Evolutionary conservation across 2,113 vertebrate species (phyloP).

Genomic region (Rallus limicola): DNA sequence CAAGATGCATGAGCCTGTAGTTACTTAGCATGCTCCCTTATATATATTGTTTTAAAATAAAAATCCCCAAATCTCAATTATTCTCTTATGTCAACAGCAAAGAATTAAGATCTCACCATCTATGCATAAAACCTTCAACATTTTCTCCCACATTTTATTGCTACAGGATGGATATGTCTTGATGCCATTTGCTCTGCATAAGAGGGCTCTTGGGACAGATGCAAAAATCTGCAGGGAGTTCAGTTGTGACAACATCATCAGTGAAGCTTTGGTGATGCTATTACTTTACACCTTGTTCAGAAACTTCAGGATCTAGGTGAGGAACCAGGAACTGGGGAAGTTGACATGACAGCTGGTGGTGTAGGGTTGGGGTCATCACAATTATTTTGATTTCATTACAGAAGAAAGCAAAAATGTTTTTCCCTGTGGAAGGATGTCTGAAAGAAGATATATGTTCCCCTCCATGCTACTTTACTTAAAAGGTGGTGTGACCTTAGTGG

Average conservation of each 20-base stretch:
- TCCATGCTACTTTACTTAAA: not conserved
- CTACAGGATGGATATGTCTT: not conserved
- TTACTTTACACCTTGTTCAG: not conserved
- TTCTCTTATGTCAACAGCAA: not conserved
- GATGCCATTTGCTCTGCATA: not conserved
- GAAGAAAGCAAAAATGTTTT: not conserved
- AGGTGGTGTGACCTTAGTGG: not conserved
- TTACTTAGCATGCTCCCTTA: not conserved
- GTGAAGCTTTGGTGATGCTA: not conserved
- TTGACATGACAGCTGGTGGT: not conserved
- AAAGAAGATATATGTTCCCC: not conserved
- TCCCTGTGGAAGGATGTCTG: not conserved
- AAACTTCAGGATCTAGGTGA: no score
- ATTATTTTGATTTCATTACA: rapidly evolving
- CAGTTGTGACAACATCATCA: not conserved
- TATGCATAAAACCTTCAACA: not conserved
- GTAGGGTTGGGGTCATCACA: not conserved
- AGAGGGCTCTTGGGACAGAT: not conserved
- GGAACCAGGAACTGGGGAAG: not conserved
- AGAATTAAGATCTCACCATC: not conserved
- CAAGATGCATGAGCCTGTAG: not conserved
- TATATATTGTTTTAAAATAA: not conserved
- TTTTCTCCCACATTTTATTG: not conserved
- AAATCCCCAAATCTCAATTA: not conserved
- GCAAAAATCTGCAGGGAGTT: not conserved